Conservation (phyloP, 2,113 vertebrate species). For the Dipodomys spectabilis region DNA sequence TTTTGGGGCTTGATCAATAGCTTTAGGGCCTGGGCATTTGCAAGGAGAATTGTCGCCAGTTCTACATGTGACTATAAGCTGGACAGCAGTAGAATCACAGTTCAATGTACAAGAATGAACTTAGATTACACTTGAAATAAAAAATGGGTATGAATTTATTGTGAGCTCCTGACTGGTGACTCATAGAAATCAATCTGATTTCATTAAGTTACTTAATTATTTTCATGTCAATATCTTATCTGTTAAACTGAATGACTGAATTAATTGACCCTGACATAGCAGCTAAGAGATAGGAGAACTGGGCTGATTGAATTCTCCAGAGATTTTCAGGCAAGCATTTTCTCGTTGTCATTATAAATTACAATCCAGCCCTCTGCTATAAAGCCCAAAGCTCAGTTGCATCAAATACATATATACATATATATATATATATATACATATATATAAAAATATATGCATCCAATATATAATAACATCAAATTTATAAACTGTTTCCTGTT, state of each 20-base stretch:
- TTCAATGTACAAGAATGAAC: not conserved
- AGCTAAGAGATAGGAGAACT: not conserved
- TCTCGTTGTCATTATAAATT: not conserved
- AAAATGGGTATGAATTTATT: constrained; percentile 19
- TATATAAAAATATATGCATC: too few species aligned
- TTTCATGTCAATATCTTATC: constrained; percentile 37
- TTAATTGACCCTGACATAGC: not conserved
- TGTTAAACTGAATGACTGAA: not conserved
- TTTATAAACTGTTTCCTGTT: not conserved
- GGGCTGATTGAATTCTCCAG: not conserved
- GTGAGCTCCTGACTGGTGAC: not conserved
- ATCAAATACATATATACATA: not conserved
- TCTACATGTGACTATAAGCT: not conserved
- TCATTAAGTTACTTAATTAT: not conserved
- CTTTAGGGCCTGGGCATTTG: not conserved
- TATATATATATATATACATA: too few species aligned
- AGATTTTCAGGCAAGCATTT: not conserved
- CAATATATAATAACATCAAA: too few species aligned
- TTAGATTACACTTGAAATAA: constrained; percentile 8
- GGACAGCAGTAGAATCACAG: not conserved
- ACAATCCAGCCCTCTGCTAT: not conserved
- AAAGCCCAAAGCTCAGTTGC: not conserved
- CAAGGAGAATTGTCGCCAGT: constrained; percentile 25
- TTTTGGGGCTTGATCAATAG: constrained; percentile 15
- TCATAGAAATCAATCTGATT: not conserved